Conservation (phyloP, 2,797 vertebrate genomes). For the Enoplosus armatus region DNA sequence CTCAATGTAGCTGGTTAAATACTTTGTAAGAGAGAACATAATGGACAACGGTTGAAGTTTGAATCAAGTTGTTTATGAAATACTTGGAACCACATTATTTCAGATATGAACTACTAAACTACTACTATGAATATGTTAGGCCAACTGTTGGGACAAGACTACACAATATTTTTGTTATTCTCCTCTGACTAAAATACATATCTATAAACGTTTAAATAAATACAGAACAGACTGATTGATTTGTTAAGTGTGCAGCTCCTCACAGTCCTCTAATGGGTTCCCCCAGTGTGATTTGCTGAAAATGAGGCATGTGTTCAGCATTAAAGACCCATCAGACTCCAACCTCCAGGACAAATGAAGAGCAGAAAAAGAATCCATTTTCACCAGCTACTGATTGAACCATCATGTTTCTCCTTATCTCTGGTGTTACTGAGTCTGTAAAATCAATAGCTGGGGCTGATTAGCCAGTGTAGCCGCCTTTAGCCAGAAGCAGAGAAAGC, state of each 20-base stretch:
- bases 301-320: conserved; percentile 57
- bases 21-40: background rate
- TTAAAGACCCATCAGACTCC: conserved; percentile 59
- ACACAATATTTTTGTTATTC: background rate
- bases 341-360: conserved; percentile 52
- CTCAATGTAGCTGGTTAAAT: background rate
- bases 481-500: conserved; percentile 26
- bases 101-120: background rate
- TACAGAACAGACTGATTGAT: background rate
- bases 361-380: conserved; percentile 67
- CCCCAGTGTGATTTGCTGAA: conserved; percentile 25
- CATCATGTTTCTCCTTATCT: conserved; percentile 74
- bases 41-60: background rate
- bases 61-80: background rate
- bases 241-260: background rate
- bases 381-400: conserved; percentile 65
- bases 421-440: conserved; percentile 53
- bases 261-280: background rate
- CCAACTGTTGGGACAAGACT: background rate
- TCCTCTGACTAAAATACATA: background rate
- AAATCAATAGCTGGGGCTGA: conserved; percentile 70
- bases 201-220: background rate
- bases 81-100: background rate
- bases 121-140: background rate
- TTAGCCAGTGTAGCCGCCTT: conserved; percentile 52